phyloP scores from a whole-genome alignment of 64 coral and sea anemone genomes.

The Dendronephthya gigantea region DNA sequence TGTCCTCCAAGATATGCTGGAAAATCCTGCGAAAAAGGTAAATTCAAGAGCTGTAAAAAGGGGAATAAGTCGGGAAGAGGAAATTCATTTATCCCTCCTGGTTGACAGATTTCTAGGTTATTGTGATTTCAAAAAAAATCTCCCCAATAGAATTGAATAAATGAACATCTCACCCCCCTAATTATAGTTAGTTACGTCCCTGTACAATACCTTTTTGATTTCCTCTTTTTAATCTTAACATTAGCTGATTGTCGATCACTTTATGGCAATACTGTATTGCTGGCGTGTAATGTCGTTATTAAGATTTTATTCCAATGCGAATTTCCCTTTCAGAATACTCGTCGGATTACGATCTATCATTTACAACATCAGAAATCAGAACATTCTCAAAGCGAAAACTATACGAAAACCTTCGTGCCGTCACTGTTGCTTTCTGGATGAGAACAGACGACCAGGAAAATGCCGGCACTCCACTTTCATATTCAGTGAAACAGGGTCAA shows the following conservation, averaged over 20 bases:
- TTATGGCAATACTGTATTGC: too few species aligned
- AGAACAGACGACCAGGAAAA: constrained; percentile 64
- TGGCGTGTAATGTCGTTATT: neutral
- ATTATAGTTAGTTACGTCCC: neutral
- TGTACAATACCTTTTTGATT: neutral
- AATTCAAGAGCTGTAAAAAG: too few species aligned
- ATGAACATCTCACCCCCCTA: too few species aligned
- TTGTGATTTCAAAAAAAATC: too few species aligned
- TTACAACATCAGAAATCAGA: constrained; percentile 42
- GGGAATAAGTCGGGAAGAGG: neutral
- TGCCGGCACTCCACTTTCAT: constrained; percentile 75
- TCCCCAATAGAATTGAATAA: too few species aligned
- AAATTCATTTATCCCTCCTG: too few species aligned
- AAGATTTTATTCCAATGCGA: neutral
- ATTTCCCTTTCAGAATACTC: constrained; percentile 42
- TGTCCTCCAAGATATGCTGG: neutral
- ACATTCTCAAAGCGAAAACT: constrained; percentile 52
- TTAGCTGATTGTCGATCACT: too few species aligned
- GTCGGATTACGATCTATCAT: constrained; percentile 59
- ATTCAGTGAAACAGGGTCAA: constrained; percentile 37
- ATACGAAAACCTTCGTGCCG: constrained; percentile 51
- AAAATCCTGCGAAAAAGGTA: neutral
- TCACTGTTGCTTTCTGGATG: constrained; percentile 88
- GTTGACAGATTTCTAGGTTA: too few species aligned
- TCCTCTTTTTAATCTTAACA: too few species aligned